These are phyloP conservation scores for Diachasma alloeum DNA, from an alignment of 1,140 invertebrate species.

Conservation along the genomic window DNA sequence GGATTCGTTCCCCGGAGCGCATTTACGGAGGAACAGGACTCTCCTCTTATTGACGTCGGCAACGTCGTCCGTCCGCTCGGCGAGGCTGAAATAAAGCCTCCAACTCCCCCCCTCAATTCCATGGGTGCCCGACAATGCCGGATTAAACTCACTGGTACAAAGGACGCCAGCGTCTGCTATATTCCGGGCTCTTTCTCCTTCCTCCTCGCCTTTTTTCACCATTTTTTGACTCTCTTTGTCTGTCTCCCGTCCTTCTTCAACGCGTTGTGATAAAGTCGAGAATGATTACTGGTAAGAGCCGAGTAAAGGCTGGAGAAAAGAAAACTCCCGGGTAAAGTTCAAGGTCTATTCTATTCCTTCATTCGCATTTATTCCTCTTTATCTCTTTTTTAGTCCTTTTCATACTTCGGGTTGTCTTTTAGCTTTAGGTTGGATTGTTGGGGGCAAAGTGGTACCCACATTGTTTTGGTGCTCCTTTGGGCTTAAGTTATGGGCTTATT, in stretches of 20 bases:
- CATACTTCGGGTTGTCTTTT: background rate
- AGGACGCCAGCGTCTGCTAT: slow-evolving; percentile 38
- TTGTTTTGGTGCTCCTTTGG: too few species aligned
- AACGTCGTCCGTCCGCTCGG: slow-evolving; percentile 12
- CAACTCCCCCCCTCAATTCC: background rate
- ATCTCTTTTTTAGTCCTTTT: slow-evolving; percentile 35
- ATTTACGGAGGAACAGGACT: slow-evolving; percentile 62
- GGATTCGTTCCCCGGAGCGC: slow-evolving; percentile 64
- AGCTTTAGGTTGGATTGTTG: background rate
- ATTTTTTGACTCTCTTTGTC: slow-evolving; percentile 2
- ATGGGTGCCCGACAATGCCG: slow-evolving; percentile 58
- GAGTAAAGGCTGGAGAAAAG: background rate
- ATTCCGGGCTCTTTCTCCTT: background rate
- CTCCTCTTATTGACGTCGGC: slow-evolving; percentile 61
- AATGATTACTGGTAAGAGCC: slow-evolving; percentile 25
- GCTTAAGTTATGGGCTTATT: too few species aligned
- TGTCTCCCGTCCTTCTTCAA: background rate
- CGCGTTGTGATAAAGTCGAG: slow-evolving; percentile 27
- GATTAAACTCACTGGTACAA: slow-evolving; percentile 61
- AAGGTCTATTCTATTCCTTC: slow-evolving; percentile 12
- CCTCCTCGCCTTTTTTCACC: background rate
- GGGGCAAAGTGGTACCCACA: background rate
- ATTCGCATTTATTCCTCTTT: slow-evolving; percentile 35
- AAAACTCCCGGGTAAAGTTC: slow-evolving; percentile 21
- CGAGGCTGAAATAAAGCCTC: slow-evolving; percentile 25